Evolutionary conservation across 2,113 vertebrate species (phyloP).

Genomic region (Acrocephalus kingi): DNA sequence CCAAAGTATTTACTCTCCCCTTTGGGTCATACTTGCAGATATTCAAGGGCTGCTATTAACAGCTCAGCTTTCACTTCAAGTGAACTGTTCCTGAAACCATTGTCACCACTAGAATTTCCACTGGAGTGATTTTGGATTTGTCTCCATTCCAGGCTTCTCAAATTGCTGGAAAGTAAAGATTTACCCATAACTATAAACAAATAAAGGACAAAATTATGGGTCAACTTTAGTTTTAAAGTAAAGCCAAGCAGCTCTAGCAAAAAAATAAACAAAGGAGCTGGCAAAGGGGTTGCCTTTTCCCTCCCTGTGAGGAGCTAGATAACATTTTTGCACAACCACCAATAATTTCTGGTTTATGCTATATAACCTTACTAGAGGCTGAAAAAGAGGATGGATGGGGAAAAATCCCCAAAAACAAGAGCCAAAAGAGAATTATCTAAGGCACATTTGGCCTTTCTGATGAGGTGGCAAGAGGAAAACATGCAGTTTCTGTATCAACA

Average conservation of each 20-base stretch:
- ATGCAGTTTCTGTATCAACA: background rate
- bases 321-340: background rate
- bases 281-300: background rate
- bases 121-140: background rate
- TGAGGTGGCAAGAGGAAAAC: background rate
- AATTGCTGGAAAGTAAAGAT: conserved; percentile 1
- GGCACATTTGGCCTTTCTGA: background rate
- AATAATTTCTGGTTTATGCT: background rate
- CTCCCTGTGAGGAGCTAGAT: background rate
- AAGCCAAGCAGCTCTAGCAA: background rate
- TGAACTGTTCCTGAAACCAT: background rate
- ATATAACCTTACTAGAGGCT: background rate
- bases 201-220: background rate
- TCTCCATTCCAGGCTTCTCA: background rate
- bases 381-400: background rate
- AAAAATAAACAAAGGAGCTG: background rate
- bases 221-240: background rate
- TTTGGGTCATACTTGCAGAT: background rate
- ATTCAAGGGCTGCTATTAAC: background rate
- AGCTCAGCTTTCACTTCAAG: conserved; percentile 3
- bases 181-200: background rate
- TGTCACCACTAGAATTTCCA: background rate
- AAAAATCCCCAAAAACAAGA: background rate
- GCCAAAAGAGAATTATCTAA: background rate
- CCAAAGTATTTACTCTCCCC: background rate